A percentile compares a stretch with the other conserved stretches of the same genome.
phyloP scores from a whole-genome alignment of 1,140 invertebrate genomes.

The Anastrepha obliqua region DNA sequence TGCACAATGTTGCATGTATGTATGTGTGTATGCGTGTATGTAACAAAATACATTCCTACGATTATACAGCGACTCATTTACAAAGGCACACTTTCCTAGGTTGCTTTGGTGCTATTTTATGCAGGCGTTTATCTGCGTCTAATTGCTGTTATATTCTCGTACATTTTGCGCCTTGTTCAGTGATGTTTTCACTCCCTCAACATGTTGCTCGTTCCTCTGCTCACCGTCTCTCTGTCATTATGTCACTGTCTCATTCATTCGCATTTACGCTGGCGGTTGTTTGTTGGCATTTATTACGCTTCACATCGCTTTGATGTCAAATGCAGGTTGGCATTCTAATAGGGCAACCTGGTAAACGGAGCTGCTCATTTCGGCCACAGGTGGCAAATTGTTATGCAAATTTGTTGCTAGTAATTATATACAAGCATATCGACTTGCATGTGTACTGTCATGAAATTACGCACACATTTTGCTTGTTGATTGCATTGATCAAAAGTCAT shows the following conservation, averaged over 20 bases:
- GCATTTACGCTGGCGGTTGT: not conserved
- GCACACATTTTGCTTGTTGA: not conserved
- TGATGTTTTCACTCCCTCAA: not conserved
- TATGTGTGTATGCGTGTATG: not conserved
- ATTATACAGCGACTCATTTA: too few relatives aligned
- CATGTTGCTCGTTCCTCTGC: not conserved
- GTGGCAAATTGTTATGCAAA: slow-evolving; percentile 36
- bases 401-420: slow-evolving; percentile 31
- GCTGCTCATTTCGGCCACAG: not conserved
- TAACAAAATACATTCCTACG: too few relatives aligned
- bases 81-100: too few relatives aligned
- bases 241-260: not conserved
- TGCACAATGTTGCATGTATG: not conserved
- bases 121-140: slow-evolving; percentile 36
- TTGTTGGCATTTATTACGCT: not conserved
- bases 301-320: slow-evolving; percentile 40
- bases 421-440: not conserved
- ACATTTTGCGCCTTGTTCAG: slow-evolving; percentile 20
- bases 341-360: not conserved
- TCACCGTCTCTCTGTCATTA: not conserved
- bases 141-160: slow-evolving; percentile 31
- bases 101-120: not conserved
- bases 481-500: slow-evolving; percentile 27
- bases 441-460: not conserved
- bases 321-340: not conserved